Base-by-base conservation (phyloP, 2,888 invertebrate genomes). In the Epinotia nisella region DNA sequence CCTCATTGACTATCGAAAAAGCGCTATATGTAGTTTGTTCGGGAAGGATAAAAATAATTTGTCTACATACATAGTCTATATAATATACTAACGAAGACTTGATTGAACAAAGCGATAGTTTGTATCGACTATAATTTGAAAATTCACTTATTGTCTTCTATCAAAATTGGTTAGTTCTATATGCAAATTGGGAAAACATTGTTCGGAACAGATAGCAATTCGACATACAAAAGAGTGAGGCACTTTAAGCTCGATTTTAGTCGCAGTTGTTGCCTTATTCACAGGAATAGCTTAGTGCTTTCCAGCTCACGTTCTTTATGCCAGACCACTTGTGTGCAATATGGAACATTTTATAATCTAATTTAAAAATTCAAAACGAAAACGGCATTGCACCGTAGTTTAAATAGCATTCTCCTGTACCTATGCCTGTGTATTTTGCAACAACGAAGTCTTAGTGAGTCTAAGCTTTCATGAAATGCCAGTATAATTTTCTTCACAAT, bases 401-500 rank as follows among this genome's bases (percentile, higher is more conserved):
- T 61, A 76, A 78, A 77, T 78, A 77, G 70, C 70, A 71, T 79
- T 76, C 49, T 61, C 67, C 70, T 69, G 64, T 76, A 70, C 66
- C n/a, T n/a, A n/a, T n/a, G 73, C 65, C 74, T 72, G 19, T 45
- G 68, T 70, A 75, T 77, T 78, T 75, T 77, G 70, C 66, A 79
- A 79, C 76, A 77, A 76, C 69, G 78, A 78, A 79, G 80, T 81
- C 79, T 80, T 75, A 72, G 76, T 71, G 53, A 55, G 73, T 70
- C 62, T 76, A 80, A 82, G 82, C 81, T 85, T 85, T 86, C 83
- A 82, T 82, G 83, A 83, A 81, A 89, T 83, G 85, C 80, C 80
- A 80, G 81, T 83, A 87, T 87, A 89, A 90, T 89, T 90, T 88
- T 85, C 83, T 84, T 86, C 85, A 88, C 89, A 90, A 91, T 91